phyloP scores from a whole-genome alignment of 1,140 invertebrate genomes.

The Paralvinella palmiformis region DNA sequence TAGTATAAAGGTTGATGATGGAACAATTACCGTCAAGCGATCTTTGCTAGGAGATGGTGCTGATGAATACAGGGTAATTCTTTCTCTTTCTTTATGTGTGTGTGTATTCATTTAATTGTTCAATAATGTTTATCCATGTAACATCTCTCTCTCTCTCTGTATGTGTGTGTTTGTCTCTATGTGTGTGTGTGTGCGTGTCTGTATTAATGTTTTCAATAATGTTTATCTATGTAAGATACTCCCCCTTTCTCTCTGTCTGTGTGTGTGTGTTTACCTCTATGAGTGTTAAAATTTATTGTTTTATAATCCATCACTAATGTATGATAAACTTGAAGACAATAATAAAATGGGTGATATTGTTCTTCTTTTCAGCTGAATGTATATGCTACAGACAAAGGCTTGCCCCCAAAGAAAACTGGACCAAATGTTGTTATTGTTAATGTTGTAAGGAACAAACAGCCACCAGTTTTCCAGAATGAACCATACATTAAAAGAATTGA shows the following conservation, averaged over 20 bases:
- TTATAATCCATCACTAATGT: no score
- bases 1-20: conserved; percentile 26
- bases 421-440: conserved; percentile 10
- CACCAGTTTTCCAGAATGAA: not conserved
- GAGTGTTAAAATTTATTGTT: no score
- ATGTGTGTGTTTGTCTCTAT: no score
- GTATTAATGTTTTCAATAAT: no score
- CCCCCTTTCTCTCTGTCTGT: no score
- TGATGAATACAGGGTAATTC: conserved; percentile 8
- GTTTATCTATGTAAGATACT: no score
- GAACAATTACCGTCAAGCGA: conserved; percentile 22
- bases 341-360: conserved; percentile 12
- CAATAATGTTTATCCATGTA: no score
- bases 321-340: not conserved
- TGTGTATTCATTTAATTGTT: no score
- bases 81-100: no score
- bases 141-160: no score
- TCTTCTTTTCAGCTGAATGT: conserved; percentile 14
- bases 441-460: not conserved
- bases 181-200: no score
- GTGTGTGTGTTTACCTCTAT: no score
- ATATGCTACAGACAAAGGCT: conserved; percentile 20
- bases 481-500: not conserved
- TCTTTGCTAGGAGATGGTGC: conserved; percentile 11
- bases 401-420: conserved; percentile 13